Evolutionary conservation across 2,113 vertebrate genomes (phyloP), one percentile per base, ranked within the genome.

Genomic region (Numida meleagris): DNA sequence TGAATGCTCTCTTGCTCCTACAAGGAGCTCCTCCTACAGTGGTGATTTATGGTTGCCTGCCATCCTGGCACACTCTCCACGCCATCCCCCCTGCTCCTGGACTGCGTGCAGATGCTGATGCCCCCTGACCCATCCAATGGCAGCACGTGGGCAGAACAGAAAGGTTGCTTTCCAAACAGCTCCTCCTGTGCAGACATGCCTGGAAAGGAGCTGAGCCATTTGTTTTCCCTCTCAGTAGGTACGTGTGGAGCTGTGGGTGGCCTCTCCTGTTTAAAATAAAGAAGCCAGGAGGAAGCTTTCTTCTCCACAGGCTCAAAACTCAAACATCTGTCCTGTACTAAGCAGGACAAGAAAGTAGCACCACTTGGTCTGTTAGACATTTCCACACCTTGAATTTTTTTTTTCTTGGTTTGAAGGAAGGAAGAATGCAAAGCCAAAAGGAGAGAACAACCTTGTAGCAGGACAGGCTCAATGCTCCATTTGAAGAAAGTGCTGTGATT

Each of bases 141-240:
- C 75, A 90, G 59, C 85, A 72, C 89, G 72, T 71, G 89, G 84
- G 21, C 76, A 82, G 75, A 76, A 51, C 27, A 53, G 42, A 75
- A 95, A 65, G 45, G 46, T 42, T 71, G 70, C 93, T 78, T 72
- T 50, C 77, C 80, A 75, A 89, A 82, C 86, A 93, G 82, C 29
- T 95, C 68, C 73, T 96, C 76, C 63, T 59, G 89, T 42, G 57
- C 93, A 96, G 94, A 95, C 51, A n/a, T 90, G 94, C 94, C 97
- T 98, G 97, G 96, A 89, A 76, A 97, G 97, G 90, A 96, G 95
- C 96, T 96, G 55, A 90, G 95, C 74, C 97, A 98, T 99, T 99
- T 99, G 98, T 98, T 98, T 99, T 98, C 97, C 96, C 98, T 98
- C 98, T 97, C 97, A 18, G 91, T 96, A 96, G 98, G 98, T 97